Evolutionary conservation across 2,797 vertebrate genomes (phyloP).

Genomic region (Enteromius argenteus): DNA sequence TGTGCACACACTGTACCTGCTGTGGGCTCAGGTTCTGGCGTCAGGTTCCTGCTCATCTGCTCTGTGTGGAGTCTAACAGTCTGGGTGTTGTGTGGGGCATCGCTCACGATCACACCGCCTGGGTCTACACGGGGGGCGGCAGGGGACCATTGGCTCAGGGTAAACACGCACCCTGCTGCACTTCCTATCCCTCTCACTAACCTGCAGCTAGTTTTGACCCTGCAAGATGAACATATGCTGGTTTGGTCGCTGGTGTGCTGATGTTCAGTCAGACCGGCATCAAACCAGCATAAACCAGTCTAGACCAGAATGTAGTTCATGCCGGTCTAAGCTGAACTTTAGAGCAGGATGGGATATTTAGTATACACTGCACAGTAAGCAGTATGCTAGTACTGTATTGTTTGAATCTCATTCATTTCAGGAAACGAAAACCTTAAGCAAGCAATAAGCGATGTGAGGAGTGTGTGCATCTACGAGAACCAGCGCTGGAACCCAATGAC

Average conservation of each 20-base stretch:
- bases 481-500: constrained; percentile 98
- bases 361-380: too few relatives aligned
- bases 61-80: constrained; percentile 88
- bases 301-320: not conserved
- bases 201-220: not conserved
- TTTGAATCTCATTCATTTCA: constrained; percentile 66
- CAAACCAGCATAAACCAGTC: not conserved
- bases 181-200: constrained; percentile 14
- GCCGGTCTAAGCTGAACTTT: not conserved
- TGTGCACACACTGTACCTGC: constrained; percentile 34
- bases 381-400: too few relatives aligned
- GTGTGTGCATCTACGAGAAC: constrained; percentile 92
- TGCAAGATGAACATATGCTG: not conserved
- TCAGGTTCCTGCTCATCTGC: constrained; percentile 93
- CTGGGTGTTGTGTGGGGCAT: constrained; percentile 94
- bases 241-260: not conserved
- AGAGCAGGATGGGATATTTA: not conserved
- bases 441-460: constrained; percentile 86
- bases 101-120: constrained; percentile 90
- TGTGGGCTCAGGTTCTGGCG: constrained; percentile 92
- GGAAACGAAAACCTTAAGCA: constrained; percentile 79
- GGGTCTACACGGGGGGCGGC: constrained; percentile 87
- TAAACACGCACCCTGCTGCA: constrained; percentile 69
- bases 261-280: not conserved
- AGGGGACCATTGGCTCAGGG: constrained; percentile 85